Base-by-base conservation (phyloP, 2,797 vertebrate species). In the Gambelia wislizenii region DNA sequence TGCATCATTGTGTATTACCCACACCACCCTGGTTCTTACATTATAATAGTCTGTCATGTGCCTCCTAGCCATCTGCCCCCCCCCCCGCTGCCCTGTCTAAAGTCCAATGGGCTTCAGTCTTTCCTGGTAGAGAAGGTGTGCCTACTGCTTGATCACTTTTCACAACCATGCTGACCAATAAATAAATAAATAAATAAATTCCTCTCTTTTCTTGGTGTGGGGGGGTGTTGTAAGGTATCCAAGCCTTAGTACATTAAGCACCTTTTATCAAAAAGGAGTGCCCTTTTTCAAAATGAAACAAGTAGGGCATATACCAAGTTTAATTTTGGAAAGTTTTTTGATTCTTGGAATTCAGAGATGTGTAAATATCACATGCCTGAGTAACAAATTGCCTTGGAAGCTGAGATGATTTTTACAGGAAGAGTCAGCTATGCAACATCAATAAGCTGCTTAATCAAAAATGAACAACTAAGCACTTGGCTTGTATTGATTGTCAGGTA, bases 371-470 rank as follows among this genome's bases (percentile, higher is more conserved):
- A 91, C 87, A 67, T 90, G 72, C 87, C 89, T 86, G 78, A 16
- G n/a, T 86, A 81, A 86, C 74, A 86, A 89, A 85, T 81, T 89
- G 76, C 69, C 76, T 86, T 85, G 83, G 91, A 91, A 72, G 83
- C 88, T 77, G 61, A 47, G 33, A 74, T 91, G 92, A 89, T 92
- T 94, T 94, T 91, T 85, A 61, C 22, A 54, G 78, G 90, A 75
- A 83, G 88, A 89, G 84, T 89, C 42, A 92, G n/a, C 89, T 88
- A 82, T 22, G 56, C 75, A 91, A 92, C 85, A n/a, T 88, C 86
- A 88, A 88, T 88, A 88, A 67, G 25, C 81, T 91, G 69, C 89
- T 84, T 95, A 94, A 95, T 93, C 92, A 94, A 91, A 83, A 94
- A 87, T 84, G 89, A 91, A 79, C 84, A 83, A 79, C 89, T 87